These are phyloP conservation scores for Gadus macrocephalus DNA, from an alignment of 2,113 vertebrate species.

Conservation along the genomic window DNA sequence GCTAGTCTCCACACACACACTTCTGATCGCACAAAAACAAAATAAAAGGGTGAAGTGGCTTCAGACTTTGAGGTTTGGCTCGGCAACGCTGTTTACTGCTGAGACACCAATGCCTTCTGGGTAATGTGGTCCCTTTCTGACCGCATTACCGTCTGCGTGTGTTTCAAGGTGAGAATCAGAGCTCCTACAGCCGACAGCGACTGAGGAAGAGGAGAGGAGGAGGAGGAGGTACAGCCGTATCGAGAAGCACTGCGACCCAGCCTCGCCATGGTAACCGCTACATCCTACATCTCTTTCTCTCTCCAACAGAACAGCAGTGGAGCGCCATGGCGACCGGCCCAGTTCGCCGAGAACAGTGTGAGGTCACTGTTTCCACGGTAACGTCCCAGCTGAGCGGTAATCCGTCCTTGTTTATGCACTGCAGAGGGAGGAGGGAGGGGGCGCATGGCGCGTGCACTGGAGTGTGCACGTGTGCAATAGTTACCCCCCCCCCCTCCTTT, in stretches of 20 bases:
- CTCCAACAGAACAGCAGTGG: slow-evolving; percentile 13
- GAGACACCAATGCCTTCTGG: too few relatives aligned
- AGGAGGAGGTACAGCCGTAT: too few relatives aligned
- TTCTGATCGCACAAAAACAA: too few relatives aligned
- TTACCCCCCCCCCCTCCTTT: background rate
- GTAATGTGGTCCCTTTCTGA: too few relatives aligned
- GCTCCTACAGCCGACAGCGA: background rate
- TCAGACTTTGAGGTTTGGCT: too few relatives aligned
- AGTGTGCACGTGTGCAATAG: slow-evolving; percentile 8
- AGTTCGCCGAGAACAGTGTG: slow-evolving; percentile 58
- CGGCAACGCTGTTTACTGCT: too few relatives aligned
- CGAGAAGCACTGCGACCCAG: slow-evolving; percentile 1
- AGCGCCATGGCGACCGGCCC: slow-evolving; percentile 58
- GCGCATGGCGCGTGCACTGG: background rate
- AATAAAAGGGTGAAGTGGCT: too few relatives aligned
- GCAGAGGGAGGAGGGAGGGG: background rate
- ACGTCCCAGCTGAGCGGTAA: slow-evolving; percentile 68
- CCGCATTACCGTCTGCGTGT: background rate
- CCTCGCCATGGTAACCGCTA: slow-evolving; percentile 25
- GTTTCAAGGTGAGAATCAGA: background rate
- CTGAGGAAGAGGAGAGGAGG: too few relatives aligned
- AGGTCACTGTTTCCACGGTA: slow-evolving; percentile 74
- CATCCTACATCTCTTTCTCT: slow-evolving; percentile 33
- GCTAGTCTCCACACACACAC: too few relatives aligned
- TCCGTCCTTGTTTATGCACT: slow-evolving; percentile 64